Evolutionary conservation across 1,140 invertebrate species (phyloP).

Genomic region (Halesus radiatus): DNA sequence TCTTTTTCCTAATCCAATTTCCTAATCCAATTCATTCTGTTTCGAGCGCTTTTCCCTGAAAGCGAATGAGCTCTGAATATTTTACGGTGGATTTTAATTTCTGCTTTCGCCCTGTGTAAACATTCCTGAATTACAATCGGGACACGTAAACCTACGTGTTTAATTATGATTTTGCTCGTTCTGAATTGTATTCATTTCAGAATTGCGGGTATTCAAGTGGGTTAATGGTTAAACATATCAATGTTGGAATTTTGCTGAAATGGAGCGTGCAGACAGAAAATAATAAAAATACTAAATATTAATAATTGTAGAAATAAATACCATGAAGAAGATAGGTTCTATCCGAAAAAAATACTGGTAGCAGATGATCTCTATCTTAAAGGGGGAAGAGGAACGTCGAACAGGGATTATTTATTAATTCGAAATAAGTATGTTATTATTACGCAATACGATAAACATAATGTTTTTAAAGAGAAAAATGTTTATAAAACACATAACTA

Average conservation of each 20-base stretch:
- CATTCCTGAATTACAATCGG: background rate
- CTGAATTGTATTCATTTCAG: background rate
- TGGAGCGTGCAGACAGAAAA: background rate
- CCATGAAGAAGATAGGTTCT: too few relatives aligned
- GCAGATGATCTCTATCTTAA: too few relatives aligned
- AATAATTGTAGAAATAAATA: too few relatives aligned
- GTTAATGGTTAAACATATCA: background rate
- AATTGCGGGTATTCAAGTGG: background rate
- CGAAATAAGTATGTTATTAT: too few relatives aligned
- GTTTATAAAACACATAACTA: too few relatives aligned
- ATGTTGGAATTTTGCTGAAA: background rate
- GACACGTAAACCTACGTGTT: background rate
- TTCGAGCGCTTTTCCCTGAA: background rate
- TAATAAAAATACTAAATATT: too few relatives aligned
- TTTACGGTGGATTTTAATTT: conserved; percentile 11
- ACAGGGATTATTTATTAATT: too few relatives aligned
- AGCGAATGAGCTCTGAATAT: conserved; percentile 18
- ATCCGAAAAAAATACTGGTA: too few relatives aligned
- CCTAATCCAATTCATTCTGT: background rate
- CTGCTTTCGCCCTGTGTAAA: background rate
- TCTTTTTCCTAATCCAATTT: background rate
- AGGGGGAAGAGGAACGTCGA: too few relatives aligned
- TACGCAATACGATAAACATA: too few relatives aligned
- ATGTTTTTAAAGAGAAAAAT: too few relatives aligned
- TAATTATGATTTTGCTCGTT: background rate